Evolutionary conservation across 2,113 vertebrate species (phyloP).

Genomic region (Phaethornis superciliosus): DNA sequence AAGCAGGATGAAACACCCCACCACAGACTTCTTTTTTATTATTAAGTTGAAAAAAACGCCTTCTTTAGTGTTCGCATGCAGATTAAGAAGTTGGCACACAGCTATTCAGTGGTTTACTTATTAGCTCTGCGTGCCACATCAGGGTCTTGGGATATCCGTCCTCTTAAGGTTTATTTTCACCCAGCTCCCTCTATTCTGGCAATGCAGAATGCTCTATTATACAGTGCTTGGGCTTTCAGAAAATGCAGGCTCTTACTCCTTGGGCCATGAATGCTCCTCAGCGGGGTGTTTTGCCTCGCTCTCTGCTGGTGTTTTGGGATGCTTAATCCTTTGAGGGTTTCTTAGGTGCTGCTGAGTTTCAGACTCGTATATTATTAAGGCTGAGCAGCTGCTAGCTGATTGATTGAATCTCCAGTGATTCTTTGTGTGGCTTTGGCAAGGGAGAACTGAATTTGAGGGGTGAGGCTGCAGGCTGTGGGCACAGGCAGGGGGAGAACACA

Average conservation of each 20-base stretch:
- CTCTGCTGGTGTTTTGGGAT: not conserved
- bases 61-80: constrained; percentile 11
- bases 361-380: not conserved
- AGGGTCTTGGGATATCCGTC: not conserved
- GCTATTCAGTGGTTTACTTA: not conserved
- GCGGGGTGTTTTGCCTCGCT: not conserved
- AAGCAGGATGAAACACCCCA: not conserved
- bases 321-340: constrained; percentile 2
- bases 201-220: not conserved
- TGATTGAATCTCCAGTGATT: not conserved
- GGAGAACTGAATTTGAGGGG: not conserved
- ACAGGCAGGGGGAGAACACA: not conserved
- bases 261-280: not conserved
- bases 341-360: constrained; percentile 4
- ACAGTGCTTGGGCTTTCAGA: not conserved
- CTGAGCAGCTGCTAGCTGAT: not conserved
- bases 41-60: not conserved
- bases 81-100: not conserved
- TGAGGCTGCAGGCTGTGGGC: not conserved
- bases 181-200: not conserved
- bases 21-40: not conserved
- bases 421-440: constrained; percentile 2
- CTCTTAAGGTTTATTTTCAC: not conserved
- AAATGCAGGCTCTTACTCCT: not conserved
- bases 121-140: not conserved